A percentile compares a stretch with the other conserved stretches of the same genome.
phyloP scores from a whole-genome alignment of 2,797 vertebrate species.

The Pristis pectinata region DNA sequence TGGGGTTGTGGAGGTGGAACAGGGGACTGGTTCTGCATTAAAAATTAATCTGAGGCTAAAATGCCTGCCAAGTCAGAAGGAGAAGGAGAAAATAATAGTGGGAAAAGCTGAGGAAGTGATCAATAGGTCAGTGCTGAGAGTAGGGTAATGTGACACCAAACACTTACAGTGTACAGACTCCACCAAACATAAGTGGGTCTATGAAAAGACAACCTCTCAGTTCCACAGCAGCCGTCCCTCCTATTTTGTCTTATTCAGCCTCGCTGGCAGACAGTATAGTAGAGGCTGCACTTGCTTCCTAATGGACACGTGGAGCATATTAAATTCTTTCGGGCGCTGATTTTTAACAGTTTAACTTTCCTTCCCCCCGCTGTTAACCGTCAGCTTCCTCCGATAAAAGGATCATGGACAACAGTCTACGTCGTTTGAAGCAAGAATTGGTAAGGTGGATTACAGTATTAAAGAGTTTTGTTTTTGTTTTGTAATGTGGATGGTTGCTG shows the following conservation, averaged over 20 bases:
- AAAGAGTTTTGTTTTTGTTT: not conserved
- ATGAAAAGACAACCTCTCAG: not conserved
- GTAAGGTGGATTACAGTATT: not conserved
- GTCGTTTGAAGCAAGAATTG: conserved; percentile 13
- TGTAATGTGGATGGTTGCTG: not conserved
- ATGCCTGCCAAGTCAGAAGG: not conserved
- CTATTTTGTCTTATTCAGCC: not conserved
- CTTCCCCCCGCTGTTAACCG: no score
- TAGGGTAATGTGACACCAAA: not conserved
- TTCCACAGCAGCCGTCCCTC: not conserved
- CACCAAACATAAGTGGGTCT: not conserved
- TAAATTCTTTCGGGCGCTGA: not conserved
- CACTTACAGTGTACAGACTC: conserved; percentile 17
- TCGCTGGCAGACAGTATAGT: not conserved
- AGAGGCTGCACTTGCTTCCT: not conserved
- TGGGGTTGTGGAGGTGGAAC: no score
- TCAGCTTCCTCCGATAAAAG: not conserved
- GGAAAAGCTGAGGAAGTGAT: not conserved
- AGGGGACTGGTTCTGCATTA: not conserved
- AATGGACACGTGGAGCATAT: conserved; percentile 18
- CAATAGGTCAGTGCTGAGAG: conserved; percentile 23
- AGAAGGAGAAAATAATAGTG: not conserved
- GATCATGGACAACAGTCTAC: not conserved
- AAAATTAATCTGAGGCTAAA: not conserved
- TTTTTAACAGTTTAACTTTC: not conserved